phyloP scores from a whole-genome alignment of 2,113 vertebrate genomes.

The Sialia sialis region DNA sequence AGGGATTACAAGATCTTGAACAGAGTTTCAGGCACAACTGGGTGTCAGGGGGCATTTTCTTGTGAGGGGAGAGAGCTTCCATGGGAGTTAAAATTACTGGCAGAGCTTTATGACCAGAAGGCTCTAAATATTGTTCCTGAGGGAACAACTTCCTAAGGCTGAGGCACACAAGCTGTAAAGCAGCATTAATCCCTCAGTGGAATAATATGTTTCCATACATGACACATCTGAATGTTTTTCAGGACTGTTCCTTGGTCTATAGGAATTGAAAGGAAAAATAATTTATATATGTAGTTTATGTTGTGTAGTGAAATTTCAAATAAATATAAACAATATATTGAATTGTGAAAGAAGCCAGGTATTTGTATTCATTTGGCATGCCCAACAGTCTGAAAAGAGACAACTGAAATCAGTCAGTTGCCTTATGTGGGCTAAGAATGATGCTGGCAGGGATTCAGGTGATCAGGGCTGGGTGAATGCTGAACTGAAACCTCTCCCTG shows the following conservation, averaged over 20 bases:
- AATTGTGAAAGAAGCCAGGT: not conserved
- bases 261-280: not conserved
- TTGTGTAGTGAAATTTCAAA: not conserved
- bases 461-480: not conserved
- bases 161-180: not conserved
- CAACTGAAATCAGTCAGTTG: not conserved
- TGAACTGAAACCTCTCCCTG: not conserved
- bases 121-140: not conserved
- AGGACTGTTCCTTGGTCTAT: not conserved
- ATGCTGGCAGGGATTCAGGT: not conserved
- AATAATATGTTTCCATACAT: not conserved
- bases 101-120: not conserved
- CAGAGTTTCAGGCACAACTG: not conserved
- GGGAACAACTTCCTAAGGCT: not conserved
- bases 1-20: not conserved
- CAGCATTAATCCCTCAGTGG: not conserved
- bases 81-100: not conserved
- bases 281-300: not conserved
- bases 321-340: not conserved
- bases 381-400: not conserved
- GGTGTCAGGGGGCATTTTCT: not conserved
- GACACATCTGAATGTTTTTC: not conserved
- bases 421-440: not conserved
- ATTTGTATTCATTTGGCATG: not conserved
- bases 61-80: not conserved